phyloP scores from a whole-genome alignment of 2,113 vertebrate species.

The Maccullochella peelii region DNA sequence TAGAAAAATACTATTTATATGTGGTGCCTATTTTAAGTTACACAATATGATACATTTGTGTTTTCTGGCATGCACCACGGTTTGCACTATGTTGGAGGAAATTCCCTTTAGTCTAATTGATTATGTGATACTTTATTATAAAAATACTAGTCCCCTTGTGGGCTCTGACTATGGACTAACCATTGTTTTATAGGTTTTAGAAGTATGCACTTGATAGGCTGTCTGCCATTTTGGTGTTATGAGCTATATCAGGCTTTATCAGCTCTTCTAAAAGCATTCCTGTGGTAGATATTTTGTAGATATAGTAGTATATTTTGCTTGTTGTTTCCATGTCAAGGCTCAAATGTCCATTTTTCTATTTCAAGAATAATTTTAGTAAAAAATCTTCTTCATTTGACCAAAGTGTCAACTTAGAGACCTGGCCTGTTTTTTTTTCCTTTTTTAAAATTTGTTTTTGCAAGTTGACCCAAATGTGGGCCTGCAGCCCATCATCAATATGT shows the following conservation, averaged over 20 bases:
- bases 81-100: not conserved
- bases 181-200: not conserved
- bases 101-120: not conserved
- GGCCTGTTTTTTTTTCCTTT: not conserved
- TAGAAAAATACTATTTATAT: not conserved
- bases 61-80: not conserved
- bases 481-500: not conserved
- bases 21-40: conserved; percentile 1
- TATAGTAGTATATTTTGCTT: too few species aligned
- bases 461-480: conserved; percentile 10
- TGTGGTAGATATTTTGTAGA: too few species aligned
- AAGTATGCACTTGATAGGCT: not conserved
- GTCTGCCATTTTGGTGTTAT: not conserved
- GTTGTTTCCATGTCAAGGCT: not conserved
- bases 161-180: not conserved
- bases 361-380: not conserved
- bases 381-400: not conserved
- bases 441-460: not conserved
- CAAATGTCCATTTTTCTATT: conserved; percentile 4
- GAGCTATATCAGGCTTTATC: not conserved
- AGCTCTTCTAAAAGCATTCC: not conserved
- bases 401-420: not conserved
- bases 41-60: not conserved
- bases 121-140: not conserved
- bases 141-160: not conserved